phyloP scores from a whole-genome alignment of 35 echinoderm and acorn worm species.

The Nesometra sesokonis region DNA sequence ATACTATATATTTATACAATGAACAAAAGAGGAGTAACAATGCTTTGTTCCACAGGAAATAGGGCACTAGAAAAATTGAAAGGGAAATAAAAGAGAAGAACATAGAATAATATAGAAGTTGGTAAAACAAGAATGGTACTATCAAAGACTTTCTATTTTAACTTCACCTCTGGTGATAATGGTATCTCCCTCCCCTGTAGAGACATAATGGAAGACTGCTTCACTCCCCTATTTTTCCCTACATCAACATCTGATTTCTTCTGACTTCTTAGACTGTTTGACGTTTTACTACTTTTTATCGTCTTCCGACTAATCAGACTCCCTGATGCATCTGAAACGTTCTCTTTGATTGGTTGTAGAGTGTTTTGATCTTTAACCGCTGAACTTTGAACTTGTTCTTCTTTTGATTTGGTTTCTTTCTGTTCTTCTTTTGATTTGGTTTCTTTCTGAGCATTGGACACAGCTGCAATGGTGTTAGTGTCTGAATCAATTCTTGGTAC shows the following conservation, averaged over 20 bases:
- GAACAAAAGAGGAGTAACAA: too few relatives aligned
- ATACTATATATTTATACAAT: too few relatives aligned
- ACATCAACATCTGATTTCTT: too few relatives aligned
- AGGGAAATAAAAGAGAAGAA: too few relatives aligned
- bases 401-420: not conserved
- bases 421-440: not conserved
- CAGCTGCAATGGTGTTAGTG: constrained; percentile 13
- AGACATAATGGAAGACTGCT: not conserved
- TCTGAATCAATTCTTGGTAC: constrained; percentile 20
- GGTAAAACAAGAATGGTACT: too few relatives aligned
- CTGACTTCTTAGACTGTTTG: not conserved
- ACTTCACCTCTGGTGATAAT: not conserved
- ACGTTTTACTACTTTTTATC: not conserved
- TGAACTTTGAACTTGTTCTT: not conserved
- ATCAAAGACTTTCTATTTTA: too few relatives aligned
- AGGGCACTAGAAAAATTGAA: too few relatives aligned
- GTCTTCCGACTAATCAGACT: not conserved
- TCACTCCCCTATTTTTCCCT: not conserved
- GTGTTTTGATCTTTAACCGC: not conserved
- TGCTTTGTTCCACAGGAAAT: too few relatives aligned
- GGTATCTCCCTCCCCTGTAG: not conserved
- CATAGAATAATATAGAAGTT: too few relatives aligned
- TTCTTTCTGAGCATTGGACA: constrained; percentile 16
- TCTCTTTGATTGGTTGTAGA: not conserved
- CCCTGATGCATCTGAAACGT: not conserved